phyloP scores from a whole-genome alignment of 2,113 vertebrate species.

The Thoracochromis brauschi region DNA sequence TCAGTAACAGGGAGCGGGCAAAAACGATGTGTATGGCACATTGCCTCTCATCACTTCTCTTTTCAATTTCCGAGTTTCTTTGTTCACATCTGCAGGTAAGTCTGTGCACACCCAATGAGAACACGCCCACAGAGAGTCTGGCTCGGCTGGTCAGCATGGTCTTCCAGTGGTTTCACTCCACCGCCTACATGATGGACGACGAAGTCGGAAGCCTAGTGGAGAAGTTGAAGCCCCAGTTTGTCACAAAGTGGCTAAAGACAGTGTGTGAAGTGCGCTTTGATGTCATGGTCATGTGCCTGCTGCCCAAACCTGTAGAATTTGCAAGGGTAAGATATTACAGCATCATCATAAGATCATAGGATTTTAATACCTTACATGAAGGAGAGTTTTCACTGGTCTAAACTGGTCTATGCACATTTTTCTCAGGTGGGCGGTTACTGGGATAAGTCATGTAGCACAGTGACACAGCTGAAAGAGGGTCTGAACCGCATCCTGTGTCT shows the following conservation, averaged over 20 bases:
- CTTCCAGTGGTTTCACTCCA: slow-evolving; percentile 99
- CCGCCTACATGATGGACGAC: slow-evolving; percentile 98
- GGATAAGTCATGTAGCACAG: slow-evolving; percentile 95
- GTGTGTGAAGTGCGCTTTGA: slow-evolving; percentile 97
- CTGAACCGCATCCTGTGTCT: slow-evolving; percentile 94
- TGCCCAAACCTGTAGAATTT: slow-evolving; percentile 98
- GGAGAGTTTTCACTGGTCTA: background rate
- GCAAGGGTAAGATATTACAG: slow-evolving; percentile 79
- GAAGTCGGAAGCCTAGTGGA: slow-evolving; percentile 98
- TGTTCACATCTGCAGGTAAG: slow-evolving; percentile 79
- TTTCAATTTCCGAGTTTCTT: background rate
- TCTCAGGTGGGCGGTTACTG: slow-evolving; percentile 94
- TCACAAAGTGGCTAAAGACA: slow-evolving; percentile 98
- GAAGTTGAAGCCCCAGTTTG: slow-evolving; percentile 98
- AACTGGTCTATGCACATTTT: background rate
- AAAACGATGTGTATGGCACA: background rate
- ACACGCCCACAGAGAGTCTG: slow-evolving; percentile 95
- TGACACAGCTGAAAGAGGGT: slow-evolving; percentile 95
- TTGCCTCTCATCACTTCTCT: background rate
- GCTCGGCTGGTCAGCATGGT: slow-evolving; percentile 97
- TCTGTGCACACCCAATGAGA: slow-evolving; percentile 95
- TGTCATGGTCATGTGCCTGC: slow-evolving; percentile 99
- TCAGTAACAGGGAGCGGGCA: background rate
- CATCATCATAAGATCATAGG: background rate
- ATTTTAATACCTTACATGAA: background rate